These are phyloP conservation scores for Callopanchax toddi DNA, from an alignment of 2,113 vertebrate species.

Conservation along the genomic window DNA sequence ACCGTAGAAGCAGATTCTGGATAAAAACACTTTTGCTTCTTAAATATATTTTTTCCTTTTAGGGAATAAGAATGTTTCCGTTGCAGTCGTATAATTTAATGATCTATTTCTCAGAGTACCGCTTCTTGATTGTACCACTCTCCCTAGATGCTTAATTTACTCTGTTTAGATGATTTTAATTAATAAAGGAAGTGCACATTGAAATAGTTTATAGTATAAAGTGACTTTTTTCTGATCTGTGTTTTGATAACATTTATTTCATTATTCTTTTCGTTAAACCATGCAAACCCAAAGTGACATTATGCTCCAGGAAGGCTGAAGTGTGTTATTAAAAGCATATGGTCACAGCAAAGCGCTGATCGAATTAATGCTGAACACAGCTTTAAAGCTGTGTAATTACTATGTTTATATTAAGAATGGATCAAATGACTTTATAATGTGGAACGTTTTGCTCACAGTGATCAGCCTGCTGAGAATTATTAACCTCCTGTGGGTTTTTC, in stretches of 20 bases:
- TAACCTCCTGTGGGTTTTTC: conserved; percentile 1
- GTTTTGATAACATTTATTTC: neutral
- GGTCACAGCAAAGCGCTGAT: neutral
- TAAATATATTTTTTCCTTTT: too few species aligned
- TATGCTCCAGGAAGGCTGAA: neutral
- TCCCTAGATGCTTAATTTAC: neutral
- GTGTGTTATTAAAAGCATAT: neutral
- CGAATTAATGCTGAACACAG: conserved; percentile 6
- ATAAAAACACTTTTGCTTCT: too few species aligned
- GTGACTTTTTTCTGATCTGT: neutral
- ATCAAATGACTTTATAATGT: conserved; percentile 7
- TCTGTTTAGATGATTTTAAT: neutral
- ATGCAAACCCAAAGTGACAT: neutral
- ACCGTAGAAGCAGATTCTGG: too few species aligned
- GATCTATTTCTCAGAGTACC: neutral
- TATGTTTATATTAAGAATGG: conserved; percentile 3
- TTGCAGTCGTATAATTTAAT: neutral
- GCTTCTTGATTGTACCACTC: neutral
- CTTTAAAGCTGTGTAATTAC: conserved; percentile 13
- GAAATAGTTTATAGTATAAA: conserved; percentile 3
- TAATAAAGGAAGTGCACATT: neutral
- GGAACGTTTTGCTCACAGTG: conserved; percentile 7
- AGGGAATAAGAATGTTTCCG: neutral
- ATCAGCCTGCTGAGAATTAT: neutral
- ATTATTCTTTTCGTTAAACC: neutral